Base-by-base conservation (phyloP, 2,113 vertebrate genomes). In the Mesoclemmys tuberculata region DNA sequence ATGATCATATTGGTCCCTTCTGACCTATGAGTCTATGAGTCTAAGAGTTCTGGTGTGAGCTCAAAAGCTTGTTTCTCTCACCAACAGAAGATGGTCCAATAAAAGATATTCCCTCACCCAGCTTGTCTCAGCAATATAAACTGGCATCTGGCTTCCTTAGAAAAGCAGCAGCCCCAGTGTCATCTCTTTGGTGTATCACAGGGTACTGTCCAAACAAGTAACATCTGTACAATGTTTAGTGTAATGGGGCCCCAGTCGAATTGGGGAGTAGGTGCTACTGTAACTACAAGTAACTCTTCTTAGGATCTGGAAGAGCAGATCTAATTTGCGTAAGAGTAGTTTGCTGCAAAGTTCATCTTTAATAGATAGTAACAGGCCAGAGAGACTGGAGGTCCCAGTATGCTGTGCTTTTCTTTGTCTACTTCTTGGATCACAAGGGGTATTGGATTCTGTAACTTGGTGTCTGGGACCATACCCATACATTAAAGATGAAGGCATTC, bases 331-430 rank as follows among this genome's bases (percentile, higher is more conserved):
- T 19, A 21, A 21, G 14, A 64, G 68, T 41, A 41, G 38, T 74
- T 74, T 24, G 38, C 71, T 41, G 71, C 71, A 12, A 10, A 26
- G n/a, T 74, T 71, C 10, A n/a, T 74, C 71, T 75, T 12, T 26
- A 41, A 38, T 26, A 41, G n/a, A 41, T 74, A 41, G n/a, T 44
- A 44, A 44, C 21, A 22, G 24, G 10, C n/a, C 38, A 22, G 38
- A 75, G 71, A n/a, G 12, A 58, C 56, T 58, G 19, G 64, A n/a
- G n/a, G 22, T 41, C 80, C 90, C 56, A 3, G 49, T 56, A 1
- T 49, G 0, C 5, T 26, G 38, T 1, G 41, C 56, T 35, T 24
- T 0, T 27, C 85, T 44, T 3, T 5, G 35, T 1, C 0, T 7
- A 21, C 18, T 19, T 41, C 5, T 10, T 71, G 11, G 1, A 44